phyloP scores from a whole-genome alignment of 2,797 vertebrate species.

The Periophthalmus magnuspinnatus region DNA sequence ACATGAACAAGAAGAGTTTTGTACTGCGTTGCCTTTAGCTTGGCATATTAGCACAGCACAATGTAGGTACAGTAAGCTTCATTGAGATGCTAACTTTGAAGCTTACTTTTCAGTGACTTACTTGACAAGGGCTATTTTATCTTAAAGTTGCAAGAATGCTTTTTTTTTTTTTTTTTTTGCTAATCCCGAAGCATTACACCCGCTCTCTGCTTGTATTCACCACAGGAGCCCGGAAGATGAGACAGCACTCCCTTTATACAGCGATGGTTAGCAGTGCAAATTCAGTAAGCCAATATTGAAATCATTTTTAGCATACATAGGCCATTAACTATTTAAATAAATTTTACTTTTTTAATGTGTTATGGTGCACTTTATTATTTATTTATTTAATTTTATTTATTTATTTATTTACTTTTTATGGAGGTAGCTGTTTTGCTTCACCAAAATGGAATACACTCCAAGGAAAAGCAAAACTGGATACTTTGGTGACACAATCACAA shows the following conservation, averaged over 20 bases:
- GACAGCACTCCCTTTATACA: not conserved
- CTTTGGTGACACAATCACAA: no score
- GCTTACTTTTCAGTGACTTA: conserved; percentile 2
- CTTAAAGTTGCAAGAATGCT: conserved; percentile 8
- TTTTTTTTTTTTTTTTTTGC: not conserved
- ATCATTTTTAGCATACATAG: not conserved
- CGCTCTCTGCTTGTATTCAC: conserved; percentile 2
- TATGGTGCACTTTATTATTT: no score
- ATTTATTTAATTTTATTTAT: no score
- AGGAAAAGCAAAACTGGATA: no score
- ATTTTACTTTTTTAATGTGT: not conserved
- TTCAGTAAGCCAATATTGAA: not conserved
- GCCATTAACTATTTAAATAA: not conserved
- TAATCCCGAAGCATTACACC: conserved; percentile 4
- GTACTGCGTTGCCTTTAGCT: not conserved
- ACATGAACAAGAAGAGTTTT: not conserved
- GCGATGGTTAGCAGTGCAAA: not conserved
- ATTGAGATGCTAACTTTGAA: not conserved
- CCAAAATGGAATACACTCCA: no score
- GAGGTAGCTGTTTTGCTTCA: no score
- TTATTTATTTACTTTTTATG: no score
- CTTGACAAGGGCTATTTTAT: not conserved
- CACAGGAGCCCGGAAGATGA: conserved; percentile 1
- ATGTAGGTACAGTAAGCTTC: not conserved
- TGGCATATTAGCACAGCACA: not conserved